Base-by-base conservation (phyloP, 2,797 vertebrate genomes). In the Lithobates sylvaticus region DNA sequence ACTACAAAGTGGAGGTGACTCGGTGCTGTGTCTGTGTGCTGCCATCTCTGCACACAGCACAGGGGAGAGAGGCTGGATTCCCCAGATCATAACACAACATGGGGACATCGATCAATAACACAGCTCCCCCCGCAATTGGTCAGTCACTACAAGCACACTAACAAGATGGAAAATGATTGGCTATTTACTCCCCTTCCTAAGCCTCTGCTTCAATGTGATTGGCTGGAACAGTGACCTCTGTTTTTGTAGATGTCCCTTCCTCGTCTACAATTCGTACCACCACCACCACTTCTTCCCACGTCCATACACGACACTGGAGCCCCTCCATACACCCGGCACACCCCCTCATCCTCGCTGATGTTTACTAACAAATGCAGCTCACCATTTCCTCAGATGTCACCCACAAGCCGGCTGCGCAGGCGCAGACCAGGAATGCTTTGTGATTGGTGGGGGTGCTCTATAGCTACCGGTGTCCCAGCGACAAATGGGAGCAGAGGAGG, bases 351-450 rank as follows among this genome's bases (percentile, higher is more conserved):
- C 61, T 3, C 61, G 18, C n/a, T 27, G 34, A 6, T 12, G 32
- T 65, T 23, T 18, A 26, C 54, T 32, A n/a, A 15, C 58, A 77
- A 29, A 27, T 18, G 23, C 36, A 10, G 72, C 84, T 84, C 68
- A 84, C 84, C 68, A 18, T 73, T 54, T 74, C 69, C 26, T 23
- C 76, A 72, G 36, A 39, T 85, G 76, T 78, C 76, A 67, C 74
- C 69, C 64, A 54, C 32, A n/a, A 36, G 26, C 21, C 3, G 8
- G 3, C 18, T 5, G 23, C 76, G 69, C 84, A 65, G 47, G 69
- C 69, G 69, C 16, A 3, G 0, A n/a, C 13, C 23, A 76, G 15
- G 34, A 1, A 1, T 12, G 34, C 23, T 8, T 42, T 72, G 18
- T 79, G 76, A 73, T 78, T 72, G 65, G 81, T 44, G 12, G 69